Conservation (phyloP, 2,797 vertebrate species). For the Labroides dimidiatus region DNA sequence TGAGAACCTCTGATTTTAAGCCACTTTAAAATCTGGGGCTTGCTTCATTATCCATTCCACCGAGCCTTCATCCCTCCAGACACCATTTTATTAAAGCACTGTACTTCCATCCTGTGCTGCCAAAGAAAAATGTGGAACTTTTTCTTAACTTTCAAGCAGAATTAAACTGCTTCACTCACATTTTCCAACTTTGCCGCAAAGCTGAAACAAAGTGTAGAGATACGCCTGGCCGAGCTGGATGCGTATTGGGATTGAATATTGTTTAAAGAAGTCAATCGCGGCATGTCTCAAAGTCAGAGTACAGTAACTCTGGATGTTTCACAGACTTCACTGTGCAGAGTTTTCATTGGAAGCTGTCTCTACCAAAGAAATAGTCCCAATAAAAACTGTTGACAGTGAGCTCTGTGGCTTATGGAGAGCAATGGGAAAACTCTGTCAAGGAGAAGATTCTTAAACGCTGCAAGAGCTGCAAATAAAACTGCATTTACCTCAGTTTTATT, state of each 20-base stretch:
- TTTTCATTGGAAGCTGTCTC: constrained; percentile 59
- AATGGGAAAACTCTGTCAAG: constrained; percentile 50
- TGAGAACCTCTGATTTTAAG: too few species aligned
- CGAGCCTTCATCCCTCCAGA: too few species aligned
- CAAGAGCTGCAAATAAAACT: constrained; percentile 30
- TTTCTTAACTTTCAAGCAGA: background rate
- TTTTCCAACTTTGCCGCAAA: background rate
- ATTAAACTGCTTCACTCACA: background rate
- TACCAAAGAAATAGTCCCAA: constrained; percentile 46
- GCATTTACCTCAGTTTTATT: constrained; percentile 20
- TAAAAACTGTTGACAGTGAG: constrained; percentile 61
- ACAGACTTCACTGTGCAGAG: constrained; percentile 30
- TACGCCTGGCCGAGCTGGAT: background rate
- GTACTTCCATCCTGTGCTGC: background rate
- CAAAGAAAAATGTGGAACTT: background rate
- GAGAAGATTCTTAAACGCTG: constrained; percentile 39
- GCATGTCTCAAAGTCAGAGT: constrained; percentile 26
- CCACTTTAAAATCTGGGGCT: too few species aligned
- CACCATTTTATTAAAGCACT: background rate
- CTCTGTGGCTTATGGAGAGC: constrained; percentile 43
- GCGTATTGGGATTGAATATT: constrained; percentile 6
- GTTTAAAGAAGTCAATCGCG: constrained; percentile 8
- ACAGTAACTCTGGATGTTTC: constrained; percentile 29
- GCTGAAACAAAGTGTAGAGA: background rate
- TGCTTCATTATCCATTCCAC: too few species aligned